Conservation (phyloP, 2,797 vertebrate genomes). For the Epinephelus coioides region DNA sequence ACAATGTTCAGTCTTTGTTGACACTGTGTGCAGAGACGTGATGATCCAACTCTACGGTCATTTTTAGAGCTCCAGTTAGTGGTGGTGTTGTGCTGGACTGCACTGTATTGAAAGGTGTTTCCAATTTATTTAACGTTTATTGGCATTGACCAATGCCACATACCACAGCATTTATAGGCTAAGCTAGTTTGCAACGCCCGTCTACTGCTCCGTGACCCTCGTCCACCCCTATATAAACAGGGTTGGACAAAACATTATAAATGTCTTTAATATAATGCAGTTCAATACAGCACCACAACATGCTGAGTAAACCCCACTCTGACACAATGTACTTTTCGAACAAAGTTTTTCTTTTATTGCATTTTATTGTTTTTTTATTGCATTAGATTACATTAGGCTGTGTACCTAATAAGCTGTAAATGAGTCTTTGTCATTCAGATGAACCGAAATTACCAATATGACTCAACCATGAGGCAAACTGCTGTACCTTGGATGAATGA, state of each 20-base stretch:
- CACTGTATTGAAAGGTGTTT: slow-evolving; percentile 43
- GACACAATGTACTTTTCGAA: no score
- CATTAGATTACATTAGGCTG: slow-evolving; percentile 38
- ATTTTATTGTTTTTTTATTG: slow-evolving; percentile 31
- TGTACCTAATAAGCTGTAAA: slow-evolving; percentile 21
- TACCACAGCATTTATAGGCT: slow-evolving; percentile 54
- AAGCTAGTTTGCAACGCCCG: slow-evolving; percentile 53
- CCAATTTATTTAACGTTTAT: slow-evolving; percentile 53
- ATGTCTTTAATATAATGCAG: slow-evolving; percentile 11
- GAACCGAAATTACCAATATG: slow-evolving; percentile 20
- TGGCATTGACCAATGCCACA: slow-evolving; percentile 54
- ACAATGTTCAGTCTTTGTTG: slow-evolving; percentile 6
- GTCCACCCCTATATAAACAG: slow-evolving; percentile 24
- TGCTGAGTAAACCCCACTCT: background rate
- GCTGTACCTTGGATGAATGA: slow-evolving; percentile 10
- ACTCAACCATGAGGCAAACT: slow-evolving; percentile 22
- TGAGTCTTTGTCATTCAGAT: slow-evolving; percentile 26
- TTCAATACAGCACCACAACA: slow-evolving; percentile 15
- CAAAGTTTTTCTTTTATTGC: slow-evolving; percentile 31
- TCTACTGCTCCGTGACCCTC: slow-evolving; percentile 36
- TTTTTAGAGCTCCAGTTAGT: slow-evolving; percentile 52
- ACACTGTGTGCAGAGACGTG: background rate
- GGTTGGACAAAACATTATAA: slow-evolving; percentile 31
- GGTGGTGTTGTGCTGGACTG: slow-evolving; percentile 7
- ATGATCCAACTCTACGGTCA: slow-evolving; percentile 30